A percentile compares a stretch with the other conserved stretches of the same genome.
These are phyloP conservation scores for Callopanchax toddi DNA, from an alignment of 2,113 vertebrate genomes.

Conservation along the genomic window DNA sequence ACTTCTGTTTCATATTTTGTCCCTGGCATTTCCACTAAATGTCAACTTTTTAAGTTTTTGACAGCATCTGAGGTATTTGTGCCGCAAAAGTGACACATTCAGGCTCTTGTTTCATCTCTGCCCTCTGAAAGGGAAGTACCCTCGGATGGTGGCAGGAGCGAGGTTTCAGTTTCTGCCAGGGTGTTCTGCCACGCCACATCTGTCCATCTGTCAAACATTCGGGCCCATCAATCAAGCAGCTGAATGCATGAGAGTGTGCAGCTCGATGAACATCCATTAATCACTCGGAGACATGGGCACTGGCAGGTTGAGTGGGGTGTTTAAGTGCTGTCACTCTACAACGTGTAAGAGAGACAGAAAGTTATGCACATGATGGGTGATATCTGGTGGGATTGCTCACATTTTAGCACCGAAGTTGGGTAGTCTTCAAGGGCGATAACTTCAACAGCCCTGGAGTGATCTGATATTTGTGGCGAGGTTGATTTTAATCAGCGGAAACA, in stretches of 20 bases:
- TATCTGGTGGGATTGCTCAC: not conserved
- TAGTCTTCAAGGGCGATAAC: not conserved
- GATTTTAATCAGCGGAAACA: too few species aligned
- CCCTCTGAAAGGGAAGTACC: constrained; percentile 14
- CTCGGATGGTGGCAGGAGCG: constrained; percentile 20
- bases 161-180: constrained; percentile 33
- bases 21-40: constrained; percentile 35
- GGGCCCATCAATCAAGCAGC: constrained; percentile 63
- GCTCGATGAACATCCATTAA: constrained; percentile 61
- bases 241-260: constrained; percentile 53
- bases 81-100: constrained; percentile 4
- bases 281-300: constrained; percentile 57
- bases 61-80: constrained; percentile 16
- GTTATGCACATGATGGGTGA: not conserved
- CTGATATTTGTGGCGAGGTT: not conserved
- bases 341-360: constrained; percentile 3
- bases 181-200: constrained; percentile 52
- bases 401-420: not conserved
- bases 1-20: constrained; percentile 26
- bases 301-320: constrained; percentile 14
- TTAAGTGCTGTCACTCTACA: constrained; percentile 27
- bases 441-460: not conserved
- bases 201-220: constrained; percentile 58
- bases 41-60: constrained; percentile 15
- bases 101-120: not conserved